Evolutionary conservation across 2,797 vertebrate genomes (phyloP).

Genomic region (Bovichtus variegatus): DNA sequence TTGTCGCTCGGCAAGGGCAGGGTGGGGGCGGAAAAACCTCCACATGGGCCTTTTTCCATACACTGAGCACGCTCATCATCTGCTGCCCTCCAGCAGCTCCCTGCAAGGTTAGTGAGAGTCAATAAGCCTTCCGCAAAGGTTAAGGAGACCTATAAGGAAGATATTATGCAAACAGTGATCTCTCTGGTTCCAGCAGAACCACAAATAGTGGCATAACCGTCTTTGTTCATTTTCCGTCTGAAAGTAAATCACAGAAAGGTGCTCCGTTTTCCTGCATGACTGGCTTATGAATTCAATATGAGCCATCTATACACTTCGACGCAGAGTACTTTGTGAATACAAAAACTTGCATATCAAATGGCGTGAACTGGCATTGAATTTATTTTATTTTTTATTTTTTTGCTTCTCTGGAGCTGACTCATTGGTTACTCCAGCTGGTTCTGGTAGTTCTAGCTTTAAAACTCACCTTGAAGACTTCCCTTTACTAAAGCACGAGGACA

Average conservation of each 20-base stretch:
- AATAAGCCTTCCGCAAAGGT: constrained; percentile 80
- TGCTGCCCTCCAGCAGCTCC: constrained; percentile 72
- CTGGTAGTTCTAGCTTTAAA: constrained; percentile 22
- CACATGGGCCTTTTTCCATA: constrained; percentile 65
- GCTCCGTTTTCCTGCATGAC: constrained; percentile 48
- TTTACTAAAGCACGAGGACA: background rate
- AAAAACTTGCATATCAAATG: constrained; percentile 40
- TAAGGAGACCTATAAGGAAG: constrained; percentile 75
- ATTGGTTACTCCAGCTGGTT: constrained; percentile 7
- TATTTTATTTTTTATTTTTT: too few relatives aligned
- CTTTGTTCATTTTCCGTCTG: constrained; percentile 61
- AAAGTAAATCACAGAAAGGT: constrained; percentile 64
- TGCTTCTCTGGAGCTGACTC: too few relatives aligned
- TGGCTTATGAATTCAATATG: constrained; percentile 70
- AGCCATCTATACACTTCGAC: constrained; percentile 54
- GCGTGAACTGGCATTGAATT: constrained; percentile 21
- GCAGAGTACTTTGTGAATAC: constrained; percentile 51
- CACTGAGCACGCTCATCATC: constrained; percentile 76
- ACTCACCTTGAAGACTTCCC: constrained; percentile 31
- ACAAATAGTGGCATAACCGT: constrained; percentile 68
- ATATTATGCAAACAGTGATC: constrained; percentile 75
- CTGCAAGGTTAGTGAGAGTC: constrained; percentile 79
- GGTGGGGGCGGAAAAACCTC: constrained; percentile 66
- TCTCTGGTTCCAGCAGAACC: constrained; percentile 61
- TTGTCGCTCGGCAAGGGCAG: constrained; percentile 52